phyloP scores from a whole-genome alignment of 2,797 vertebrate species.

The Alosa sapidissima region DNA sequence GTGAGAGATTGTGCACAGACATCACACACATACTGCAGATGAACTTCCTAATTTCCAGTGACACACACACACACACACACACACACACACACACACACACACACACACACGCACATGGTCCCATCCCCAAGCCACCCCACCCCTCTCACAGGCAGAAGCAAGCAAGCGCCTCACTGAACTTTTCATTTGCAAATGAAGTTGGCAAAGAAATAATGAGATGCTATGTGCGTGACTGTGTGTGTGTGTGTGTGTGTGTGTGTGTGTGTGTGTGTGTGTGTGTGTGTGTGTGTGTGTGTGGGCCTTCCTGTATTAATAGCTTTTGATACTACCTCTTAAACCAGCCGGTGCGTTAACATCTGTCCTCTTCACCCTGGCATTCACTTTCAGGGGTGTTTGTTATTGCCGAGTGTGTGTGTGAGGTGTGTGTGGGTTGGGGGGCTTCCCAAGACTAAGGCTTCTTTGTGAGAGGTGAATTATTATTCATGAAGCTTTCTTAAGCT shows the following conservation, averaged over 20 bases:
- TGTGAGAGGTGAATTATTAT: not conserved
- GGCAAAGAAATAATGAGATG: conserved; percentile 66
- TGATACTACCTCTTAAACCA: not conserved
- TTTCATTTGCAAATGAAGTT: conserved; percentile 83
- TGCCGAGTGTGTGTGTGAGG: too few relatives aligned
- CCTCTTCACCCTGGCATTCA: not conserved
- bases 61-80: conserved; percentile 52
- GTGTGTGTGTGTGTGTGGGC: conserved; percentile 21
- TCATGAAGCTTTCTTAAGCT: not conserved
- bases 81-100: conserved; percentile 49
- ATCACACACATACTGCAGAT: not conserved
- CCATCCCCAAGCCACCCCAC: conserved; percentile 36
- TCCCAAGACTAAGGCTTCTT: not conserved
- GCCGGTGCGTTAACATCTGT: conserved; percentile 22
- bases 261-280: conserved; percentile 25
- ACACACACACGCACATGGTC: conserved; percentile 52
- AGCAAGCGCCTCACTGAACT: conserved; percentile 72
- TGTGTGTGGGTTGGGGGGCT: not conserved
- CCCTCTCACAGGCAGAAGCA: conserved; percentile 64
- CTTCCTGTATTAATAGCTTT: conserved; percentile 4
- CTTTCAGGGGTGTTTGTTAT: not conserved
- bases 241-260: conserved; percentile 25
- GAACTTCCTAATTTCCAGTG: not conserved
- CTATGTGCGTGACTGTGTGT: conserved; percentile 54
- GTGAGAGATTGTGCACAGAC: too few relatives aligned